Evolutionary conservation across 1,140 invertebrate species (phyloP).

Genomic region (Polypedilum pembai): DNA sequence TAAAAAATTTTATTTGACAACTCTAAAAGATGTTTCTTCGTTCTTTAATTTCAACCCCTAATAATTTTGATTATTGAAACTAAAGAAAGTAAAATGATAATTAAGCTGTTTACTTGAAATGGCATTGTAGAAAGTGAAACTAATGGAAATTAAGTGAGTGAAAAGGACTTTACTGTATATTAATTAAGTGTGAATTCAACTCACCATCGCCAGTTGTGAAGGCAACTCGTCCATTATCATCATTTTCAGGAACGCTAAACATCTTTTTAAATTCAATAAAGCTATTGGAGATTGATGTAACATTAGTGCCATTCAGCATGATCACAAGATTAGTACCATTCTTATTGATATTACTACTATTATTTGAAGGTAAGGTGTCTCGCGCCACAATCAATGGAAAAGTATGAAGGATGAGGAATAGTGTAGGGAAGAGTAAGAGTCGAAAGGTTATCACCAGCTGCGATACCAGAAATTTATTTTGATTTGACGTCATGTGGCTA

Average conservation of each 20-base stretch:
- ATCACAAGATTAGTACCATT: constrained; percentile 23
- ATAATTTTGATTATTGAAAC: too few species aligned
- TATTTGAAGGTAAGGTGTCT: background rate
- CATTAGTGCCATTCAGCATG: background rate
- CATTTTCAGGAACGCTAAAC: background rate
- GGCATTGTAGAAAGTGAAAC: too few species aligned
- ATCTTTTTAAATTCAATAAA: constrained; percentile 21
- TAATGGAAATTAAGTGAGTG: too few species aligned
- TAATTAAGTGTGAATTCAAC: background rate
- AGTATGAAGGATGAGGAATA: background rate
- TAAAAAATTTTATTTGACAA: too few species aligned
- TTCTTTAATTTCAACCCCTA: too few species aligned
- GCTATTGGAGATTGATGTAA: background rate
- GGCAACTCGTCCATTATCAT: background rate
- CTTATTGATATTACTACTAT: background rate
- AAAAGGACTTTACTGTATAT: too few species aligned
- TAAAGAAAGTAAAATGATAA: too few species aligned
- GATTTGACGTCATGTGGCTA: constrained; percentile 27
- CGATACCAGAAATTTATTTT: constrained; percentile 14
- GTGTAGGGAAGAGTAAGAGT: background rate
- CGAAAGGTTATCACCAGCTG: constrained; percentile 22
- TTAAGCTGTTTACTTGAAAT: too few species aligned
- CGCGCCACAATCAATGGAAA: background rate
- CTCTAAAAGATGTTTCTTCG: too few species aligned
- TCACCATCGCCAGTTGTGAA: constrained; percentile 1